phyloP scores from a whole-genome alignment of 2,113 vertebrate species.

The Atlantisia rogersi region DNA sequence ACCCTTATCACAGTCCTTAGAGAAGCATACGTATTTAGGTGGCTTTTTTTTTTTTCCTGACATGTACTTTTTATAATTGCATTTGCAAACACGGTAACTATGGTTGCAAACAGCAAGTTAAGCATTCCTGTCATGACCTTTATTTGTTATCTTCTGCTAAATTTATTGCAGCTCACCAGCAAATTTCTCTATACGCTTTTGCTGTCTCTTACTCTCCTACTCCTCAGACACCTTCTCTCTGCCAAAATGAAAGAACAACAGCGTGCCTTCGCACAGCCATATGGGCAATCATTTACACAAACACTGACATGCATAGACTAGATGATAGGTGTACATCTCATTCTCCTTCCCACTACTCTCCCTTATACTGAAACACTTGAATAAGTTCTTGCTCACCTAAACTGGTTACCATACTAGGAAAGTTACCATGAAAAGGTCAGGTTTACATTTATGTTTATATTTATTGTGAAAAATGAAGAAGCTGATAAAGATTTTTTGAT shows the following conservation, averaged over 20 bases:
- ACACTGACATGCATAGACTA: neutral
- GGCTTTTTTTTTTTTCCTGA: neutral
- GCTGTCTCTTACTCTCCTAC: neutral
- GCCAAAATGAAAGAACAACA: neutral
- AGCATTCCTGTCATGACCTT: neutral
- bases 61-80: neutral
- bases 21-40: neutral
- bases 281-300: neutral
- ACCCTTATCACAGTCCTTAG: neutral
- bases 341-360: neutral
- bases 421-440: neutral
- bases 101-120: neutral
- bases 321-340: neutral
- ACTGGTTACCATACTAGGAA: neutral
- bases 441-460: neutral
- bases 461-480: neutral
- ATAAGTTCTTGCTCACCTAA: neutral
- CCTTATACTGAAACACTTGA: neutral
- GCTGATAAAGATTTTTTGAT: neutral
- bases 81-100: neutral
- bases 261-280: rapidly evolving
- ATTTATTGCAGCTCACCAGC: neutral
- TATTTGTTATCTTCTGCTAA: neutral
- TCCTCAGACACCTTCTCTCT: neutral
- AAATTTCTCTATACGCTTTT: neutral